phyloP scores from a whole-genome alignment of 2,888 invertebrate species.

The Nebria brevicollis region DNA sequence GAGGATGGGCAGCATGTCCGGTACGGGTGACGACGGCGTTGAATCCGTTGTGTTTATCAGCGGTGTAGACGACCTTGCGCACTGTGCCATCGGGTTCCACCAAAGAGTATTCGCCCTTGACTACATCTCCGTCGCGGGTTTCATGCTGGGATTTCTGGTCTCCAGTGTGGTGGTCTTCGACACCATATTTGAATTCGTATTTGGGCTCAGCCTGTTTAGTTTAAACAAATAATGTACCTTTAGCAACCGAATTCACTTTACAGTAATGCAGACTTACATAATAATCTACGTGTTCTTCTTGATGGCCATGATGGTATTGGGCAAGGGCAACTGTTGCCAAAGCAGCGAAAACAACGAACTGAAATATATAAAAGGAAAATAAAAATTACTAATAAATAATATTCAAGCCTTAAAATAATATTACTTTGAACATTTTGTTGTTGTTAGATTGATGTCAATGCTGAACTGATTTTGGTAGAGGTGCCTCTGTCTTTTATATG shows the following conservation, averaged over 20 bases:
- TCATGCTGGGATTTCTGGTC: conserved; percentile 26
- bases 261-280: conserved; percentile 25
- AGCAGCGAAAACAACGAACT: conserved; percentile 19
- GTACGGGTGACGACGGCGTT: conserved; percentile 26
- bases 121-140: conserved; percentile 26
- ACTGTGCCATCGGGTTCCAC: conserved; percentile 31
- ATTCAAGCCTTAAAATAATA: neutral
- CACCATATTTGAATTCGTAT: conserved; percentile 30
- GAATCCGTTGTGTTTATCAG: conserved; percentile 32
- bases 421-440: neutral
- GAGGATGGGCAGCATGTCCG: conserved; percentile 20
- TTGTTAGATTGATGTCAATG: neutral
- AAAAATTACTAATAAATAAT: neutral
- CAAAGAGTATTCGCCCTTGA: conserved; percentile 31
- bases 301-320: conserved; percentile 21
- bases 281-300: conserved; percentile 34
- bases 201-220: conserved; percentile 10
- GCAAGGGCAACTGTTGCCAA: conserved; percentile 19
- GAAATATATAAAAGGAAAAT: neutral
- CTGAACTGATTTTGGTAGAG: neutral
- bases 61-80: conserved; percentile 27
- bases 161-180: conserved; percentile 29
- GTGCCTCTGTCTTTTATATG: neutral
- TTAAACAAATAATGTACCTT: neutral
- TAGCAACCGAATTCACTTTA: neutral